A percentile compares a stretch with the other conserved stretches of the same genome.
These are phyloP conservation scores for Sterna hirundo DNA, from an alignment of 2,113 vertebrate species.

Conservation along the genomic window DNA sequence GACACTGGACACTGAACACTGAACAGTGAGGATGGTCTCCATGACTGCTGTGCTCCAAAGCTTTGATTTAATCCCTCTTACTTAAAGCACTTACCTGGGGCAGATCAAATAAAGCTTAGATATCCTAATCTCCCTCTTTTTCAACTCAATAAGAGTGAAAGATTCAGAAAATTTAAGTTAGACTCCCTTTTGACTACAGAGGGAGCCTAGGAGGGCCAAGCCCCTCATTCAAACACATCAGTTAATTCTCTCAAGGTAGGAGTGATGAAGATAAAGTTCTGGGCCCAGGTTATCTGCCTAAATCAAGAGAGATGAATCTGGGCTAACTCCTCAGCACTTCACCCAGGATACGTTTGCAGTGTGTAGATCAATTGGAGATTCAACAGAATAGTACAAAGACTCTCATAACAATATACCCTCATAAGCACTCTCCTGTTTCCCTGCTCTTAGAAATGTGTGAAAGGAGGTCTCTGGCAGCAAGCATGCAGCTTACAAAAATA, in stretches of 20 bases:
- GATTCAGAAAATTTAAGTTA: not conserved
- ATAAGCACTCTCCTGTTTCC: not conserved
- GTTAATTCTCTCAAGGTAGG: not conserved
- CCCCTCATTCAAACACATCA: not conserved
- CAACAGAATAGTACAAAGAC: not conserved
- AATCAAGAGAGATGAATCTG: not conserved
- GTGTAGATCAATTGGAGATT: not conserved
- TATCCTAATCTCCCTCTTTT: not conserved
- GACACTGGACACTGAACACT: not conserved
- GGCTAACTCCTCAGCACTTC: not conserved
- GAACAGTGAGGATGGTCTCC: not conserved
- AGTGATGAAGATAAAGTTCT: not conserved
- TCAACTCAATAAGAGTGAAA: not conserved
- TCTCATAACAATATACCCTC: not conserved
- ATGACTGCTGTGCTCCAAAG: not conserved
- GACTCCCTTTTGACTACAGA: not conserved
- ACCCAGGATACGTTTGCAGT: not conserved
- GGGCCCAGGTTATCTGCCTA: not conserved
- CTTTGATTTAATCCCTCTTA: not conserved
- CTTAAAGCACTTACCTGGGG: not conserved
- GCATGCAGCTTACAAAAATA: not conserved
- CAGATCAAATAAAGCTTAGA: not conserved
- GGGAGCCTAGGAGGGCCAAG: not conserved
- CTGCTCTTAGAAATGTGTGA: not conserved
- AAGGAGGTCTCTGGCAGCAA: not conserved